Conservation (phyloP, 2,113 vertebrate species). For the Calidris pugnax region DNA sequence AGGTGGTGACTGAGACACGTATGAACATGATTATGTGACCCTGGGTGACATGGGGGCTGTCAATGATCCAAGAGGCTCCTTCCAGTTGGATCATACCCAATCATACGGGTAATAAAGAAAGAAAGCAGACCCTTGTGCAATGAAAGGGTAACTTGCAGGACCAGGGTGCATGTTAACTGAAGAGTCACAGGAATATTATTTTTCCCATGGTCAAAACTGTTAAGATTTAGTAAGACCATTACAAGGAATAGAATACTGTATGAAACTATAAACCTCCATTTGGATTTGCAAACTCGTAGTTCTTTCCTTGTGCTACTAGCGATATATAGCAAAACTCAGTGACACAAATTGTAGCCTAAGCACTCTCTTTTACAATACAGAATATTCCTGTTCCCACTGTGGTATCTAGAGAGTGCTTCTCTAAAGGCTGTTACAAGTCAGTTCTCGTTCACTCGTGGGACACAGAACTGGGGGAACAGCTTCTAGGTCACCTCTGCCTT, state of each 20-base stretch:
- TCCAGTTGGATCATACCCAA: not conserved
- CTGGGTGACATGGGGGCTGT: not conserved
- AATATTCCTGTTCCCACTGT: not conserved
- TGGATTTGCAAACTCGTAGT: not conserved
- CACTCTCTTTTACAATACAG: not conserved
- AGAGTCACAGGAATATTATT: not conserved
- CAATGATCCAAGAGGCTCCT: not conserved
- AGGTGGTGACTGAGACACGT: not conserved
- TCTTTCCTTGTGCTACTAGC: not conserved
- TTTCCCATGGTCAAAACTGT: not conserved
- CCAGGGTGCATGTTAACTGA: not conserved
- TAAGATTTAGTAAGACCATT: not conserved
- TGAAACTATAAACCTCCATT: not conserved
- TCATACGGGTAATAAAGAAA: not conserved
- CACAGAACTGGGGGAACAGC: not conserved
- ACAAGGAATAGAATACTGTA: not conserved
- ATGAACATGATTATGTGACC: not conserved
- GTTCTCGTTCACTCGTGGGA: not conserved
- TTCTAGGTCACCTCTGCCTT: slow-evolving; percentile 18
- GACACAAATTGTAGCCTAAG: not conserved
- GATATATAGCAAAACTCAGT: not conserved
- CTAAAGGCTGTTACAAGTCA: not conserved
- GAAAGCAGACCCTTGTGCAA: not conserved
- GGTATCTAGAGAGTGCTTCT: not conserved
- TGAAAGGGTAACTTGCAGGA: not conserved